Percentiles rank a stretch among this genome's conserved stretches.
Conservation (phyloP, 2,113 vertebrate species). For the Labrus mixtus region DNA sequence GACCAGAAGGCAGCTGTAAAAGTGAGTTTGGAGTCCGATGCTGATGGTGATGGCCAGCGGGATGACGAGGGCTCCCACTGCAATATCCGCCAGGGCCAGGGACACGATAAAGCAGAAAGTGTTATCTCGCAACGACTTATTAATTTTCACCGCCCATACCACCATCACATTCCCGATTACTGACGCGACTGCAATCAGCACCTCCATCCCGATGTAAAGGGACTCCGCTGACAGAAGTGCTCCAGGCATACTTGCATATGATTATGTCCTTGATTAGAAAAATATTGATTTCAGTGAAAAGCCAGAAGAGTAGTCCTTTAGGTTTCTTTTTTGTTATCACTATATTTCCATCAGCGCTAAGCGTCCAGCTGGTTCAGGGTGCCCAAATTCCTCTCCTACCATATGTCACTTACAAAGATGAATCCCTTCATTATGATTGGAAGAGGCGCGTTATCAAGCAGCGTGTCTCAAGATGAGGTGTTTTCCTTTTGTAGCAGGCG, state of each 20-base stretch:
- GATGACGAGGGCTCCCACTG: slow-evolving; percentile 96
- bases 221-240: slow-evolving; percentile 84
- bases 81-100: slow-evolving; percentile 94
- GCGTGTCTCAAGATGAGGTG: not conserved
- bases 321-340: not conserved
- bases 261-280: slow-evolving; percentile 29
- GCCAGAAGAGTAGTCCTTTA: not conserved
- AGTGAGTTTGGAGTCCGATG: slow-evolving; percentile 92
- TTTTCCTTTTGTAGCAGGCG: slow-evolving; percentile 56
- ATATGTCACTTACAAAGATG: slow-evolving; percentile 9
- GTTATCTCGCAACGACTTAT: slow-evolving; percentile 92
- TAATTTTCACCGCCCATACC: slow-evolving; percentile 97
- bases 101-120: slow-evolving; percentile 98
- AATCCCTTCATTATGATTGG: slow-evolving; percentile 13
- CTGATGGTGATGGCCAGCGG: slow-evolving; percentile 96
- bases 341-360: slow-evolving; percentile 27
- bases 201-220: slow-evolving; percentile 95
- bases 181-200: slow-evolving; percentile 92
- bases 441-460: not conserved
- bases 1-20: slow-evolving; percentile 95
- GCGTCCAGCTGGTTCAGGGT: slow-evolving; percentile 22
- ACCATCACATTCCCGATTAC: slow-evolving; percentile 97
- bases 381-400: slow-evolving; percentile 3
- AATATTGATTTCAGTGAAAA: slow-evolving; percentile 3
- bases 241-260: slow-evolving; percentile 82